These are phyloP conservation scores for Telmatochromis bifrenatus DNA, from an alignment of 2,113 vertebrate genomes.

Conservation along the genomic window DNA sequence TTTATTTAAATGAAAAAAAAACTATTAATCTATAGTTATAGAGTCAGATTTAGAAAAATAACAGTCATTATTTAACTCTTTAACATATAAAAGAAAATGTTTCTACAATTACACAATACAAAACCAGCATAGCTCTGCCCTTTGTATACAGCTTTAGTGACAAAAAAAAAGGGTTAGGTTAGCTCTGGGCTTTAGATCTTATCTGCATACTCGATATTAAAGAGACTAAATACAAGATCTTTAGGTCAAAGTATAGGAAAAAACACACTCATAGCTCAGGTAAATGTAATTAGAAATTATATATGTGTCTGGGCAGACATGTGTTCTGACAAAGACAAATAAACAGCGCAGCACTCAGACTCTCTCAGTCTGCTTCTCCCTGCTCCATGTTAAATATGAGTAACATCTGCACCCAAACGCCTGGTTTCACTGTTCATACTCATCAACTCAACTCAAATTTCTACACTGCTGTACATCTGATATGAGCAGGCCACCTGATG, in stretches of 20 bases:
- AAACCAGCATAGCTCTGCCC: neutral
- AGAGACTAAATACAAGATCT: slow-evolving; percentile 7
- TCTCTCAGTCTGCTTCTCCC: neutral
- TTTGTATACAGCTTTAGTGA: neutral
- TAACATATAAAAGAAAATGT: neutral
- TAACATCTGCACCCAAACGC: neutral
- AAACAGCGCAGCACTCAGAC: neutral
- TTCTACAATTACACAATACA: neutral
- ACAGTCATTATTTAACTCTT: neutral
- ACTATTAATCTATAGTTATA: neutral
- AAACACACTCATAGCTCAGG: slow-evolving; percentile 29
- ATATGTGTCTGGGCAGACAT: slow-evolving; percentile 12
- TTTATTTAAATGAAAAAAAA: neutral
- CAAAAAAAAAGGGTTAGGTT: neutral
- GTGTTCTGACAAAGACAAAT: slow-evolving; percentile 38
- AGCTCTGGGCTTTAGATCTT: neutral
- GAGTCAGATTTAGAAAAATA: neutral
- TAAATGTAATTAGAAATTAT: slow-evolving; percentile 51
- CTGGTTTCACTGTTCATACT: neutral
- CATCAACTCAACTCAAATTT: neutral
- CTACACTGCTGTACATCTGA: neutral
- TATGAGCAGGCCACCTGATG: neutral
- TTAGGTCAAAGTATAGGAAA: slow-evolving; percentile 8
- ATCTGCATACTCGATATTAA: slow-evolving; percentile 28
- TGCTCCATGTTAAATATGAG: neutral